phyloP scores from a whole-genome alignment of 2,888 invertebrate species.

The Helicoverpa assulta region DNA sequence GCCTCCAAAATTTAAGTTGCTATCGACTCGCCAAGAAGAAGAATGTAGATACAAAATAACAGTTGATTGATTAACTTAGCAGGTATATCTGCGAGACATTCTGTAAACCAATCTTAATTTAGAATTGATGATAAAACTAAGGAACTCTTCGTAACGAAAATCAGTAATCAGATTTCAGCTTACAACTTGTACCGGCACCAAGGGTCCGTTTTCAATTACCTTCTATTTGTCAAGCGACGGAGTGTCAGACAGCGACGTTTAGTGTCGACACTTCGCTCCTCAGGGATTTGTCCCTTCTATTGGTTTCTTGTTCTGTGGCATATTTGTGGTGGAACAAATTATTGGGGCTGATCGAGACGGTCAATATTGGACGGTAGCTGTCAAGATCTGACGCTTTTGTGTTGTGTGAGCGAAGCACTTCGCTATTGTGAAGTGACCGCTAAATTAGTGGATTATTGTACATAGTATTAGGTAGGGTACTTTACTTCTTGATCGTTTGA shows the following conservation, averaged over 20 bases:
- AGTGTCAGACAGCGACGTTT: slow-evolving; percentile 73
- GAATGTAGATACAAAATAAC: no score
- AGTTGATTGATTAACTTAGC: no score
- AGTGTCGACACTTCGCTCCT: slow-evolving; percentile 66
- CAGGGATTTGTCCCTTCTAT: slow-evolving; percentile 61
- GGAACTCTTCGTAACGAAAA: no score
- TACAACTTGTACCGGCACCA: slow-evolving; percentile 60
- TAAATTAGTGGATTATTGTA: slow-evolving; percentile 2
- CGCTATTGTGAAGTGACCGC: not conserved
- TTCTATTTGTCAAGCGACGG: slow-evolving; percentile 78
- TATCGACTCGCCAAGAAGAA: no score
- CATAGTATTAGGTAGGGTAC: not conserved
- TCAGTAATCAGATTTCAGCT: slow-evolving; percentile 20
- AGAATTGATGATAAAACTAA: no score
- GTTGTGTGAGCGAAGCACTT: not conserved
- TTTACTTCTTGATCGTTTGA: not conserved
- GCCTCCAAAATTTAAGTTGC: no score
- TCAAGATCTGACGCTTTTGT: slow-evolving; percentile 26
- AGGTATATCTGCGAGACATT: no score
- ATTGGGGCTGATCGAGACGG: slow-evolving; percentile 37
- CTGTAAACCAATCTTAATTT: no score
- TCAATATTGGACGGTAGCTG: slow-evolving; percentile 49
- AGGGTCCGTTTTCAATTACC: slow-evolving; percentile 84
- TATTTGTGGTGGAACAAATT: slow-evolving; percentile 49
- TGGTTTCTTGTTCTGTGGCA: slow-evolving; percentile 55